Evolutionary conservation across 2,113 vertebrate species (phyloP).

Genomic region (Barnardius zonarius): DNA sequence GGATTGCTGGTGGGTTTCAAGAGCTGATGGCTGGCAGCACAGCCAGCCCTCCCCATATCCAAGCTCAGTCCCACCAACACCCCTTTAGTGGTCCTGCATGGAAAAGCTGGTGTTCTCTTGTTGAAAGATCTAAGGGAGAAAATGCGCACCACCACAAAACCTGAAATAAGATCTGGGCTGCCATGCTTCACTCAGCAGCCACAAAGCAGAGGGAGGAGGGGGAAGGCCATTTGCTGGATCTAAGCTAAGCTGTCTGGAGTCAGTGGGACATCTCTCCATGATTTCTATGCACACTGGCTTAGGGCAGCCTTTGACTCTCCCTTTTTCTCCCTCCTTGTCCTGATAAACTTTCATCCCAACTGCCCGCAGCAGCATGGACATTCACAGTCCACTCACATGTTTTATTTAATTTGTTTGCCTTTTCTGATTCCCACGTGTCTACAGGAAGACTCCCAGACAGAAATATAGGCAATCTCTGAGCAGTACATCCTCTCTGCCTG

Average conservation of each 20-base stretch:
- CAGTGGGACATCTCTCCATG: background rate
- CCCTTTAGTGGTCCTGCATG: background rate
- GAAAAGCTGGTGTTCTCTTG: background rate
- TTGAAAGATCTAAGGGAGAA: conserved; percentile 28
- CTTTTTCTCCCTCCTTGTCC: background rate
- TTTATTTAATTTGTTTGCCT: background rate
- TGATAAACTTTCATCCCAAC: background rate
- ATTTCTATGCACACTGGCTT: background rate
- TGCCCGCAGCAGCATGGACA: fast-evolving
- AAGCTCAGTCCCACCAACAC: fast-evolving
- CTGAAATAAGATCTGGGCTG: conserved; percentile 45
- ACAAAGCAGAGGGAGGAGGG: background rate
- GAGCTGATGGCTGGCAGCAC: background rate
- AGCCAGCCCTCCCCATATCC: background rate
- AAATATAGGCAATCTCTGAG: background rate
- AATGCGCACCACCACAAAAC: background rate
- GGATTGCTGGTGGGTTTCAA: background rate
- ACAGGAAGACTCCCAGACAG: background rate
- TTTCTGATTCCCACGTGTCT: background rate
- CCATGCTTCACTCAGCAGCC: background rate
- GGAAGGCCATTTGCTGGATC: background rate
- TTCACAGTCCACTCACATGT: background rate
- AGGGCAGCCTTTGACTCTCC: background rate
- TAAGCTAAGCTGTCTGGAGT: background rate
- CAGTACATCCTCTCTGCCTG: background rate